These are phyloP conservation scores for Keiferia lycopersicella DNA, from an alignment of 2,888 invertebrate genomes.

Conservation along the genomic window DNA sequence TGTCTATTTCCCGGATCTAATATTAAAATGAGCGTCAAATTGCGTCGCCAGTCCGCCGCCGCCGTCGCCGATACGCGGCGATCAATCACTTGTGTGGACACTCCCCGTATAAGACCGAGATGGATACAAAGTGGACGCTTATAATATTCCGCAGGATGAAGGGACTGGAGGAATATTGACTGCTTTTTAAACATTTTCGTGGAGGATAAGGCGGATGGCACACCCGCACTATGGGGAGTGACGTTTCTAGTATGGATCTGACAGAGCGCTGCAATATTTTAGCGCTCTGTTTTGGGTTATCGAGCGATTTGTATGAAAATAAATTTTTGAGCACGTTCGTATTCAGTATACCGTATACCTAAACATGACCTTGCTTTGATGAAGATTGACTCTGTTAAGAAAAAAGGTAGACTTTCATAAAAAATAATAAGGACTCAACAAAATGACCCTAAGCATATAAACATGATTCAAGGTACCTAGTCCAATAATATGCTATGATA, in stretches of 20 bases:
- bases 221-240: too few species aligned
- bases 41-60: slow-evolving; percentile 45
- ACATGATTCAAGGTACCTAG: too few species aligned
- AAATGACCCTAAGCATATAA: too few species aligned
- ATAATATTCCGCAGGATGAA: slow-evolving; percentile 15
- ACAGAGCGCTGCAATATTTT: too few species aligned
- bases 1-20: slow-evolving; percentile 48
- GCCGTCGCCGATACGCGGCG: slow-evolving; percentile 50
- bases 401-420: too few species aligned
- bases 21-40: slow-evolving; percentile 73
- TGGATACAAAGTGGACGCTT: slow-evolving; percentile 33
- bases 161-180: slow-evolving; percentile 5
- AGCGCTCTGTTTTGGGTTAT: too few species aligned
- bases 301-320: background rate
- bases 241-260: too few species aligned
- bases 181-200: background rate
- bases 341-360: too few species aligned
- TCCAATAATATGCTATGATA: too few species aligned
- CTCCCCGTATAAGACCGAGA: slow-evolving; percentile 41
- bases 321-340: background rate
- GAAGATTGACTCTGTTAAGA: too few species aligned
- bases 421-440: too few species aligned
- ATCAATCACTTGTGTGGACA: slow-evolving; percentile 68
- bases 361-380: too few species aligned
- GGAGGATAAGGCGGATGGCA: background rate